phyloP scores from a whole-genome alignment of 37 sponge, comb jelly and placozoan species.

The Tethya wilhelma region DNA sequence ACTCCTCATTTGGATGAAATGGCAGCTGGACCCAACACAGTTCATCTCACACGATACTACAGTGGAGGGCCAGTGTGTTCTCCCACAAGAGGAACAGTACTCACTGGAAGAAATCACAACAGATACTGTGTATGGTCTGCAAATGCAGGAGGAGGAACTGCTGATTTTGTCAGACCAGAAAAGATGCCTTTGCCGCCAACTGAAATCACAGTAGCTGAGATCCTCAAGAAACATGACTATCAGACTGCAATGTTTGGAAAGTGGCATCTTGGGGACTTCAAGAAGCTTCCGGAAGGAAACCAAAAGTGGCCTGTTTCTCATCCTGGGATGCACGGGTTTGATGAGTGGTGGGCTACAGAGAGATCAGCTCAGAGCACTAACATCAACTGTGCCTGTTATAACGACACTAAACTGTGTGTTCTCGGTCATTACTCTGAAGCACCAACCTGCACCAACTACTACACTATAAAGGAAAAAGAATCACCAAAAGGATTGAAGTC shows the following conservation, averaged over 20 bases:
- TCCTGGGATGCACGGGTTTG: conserved; percentile 74
- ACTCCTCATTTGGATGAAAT: conserved; percentile 73
- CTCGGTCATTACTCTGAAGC: conserved; percentile 51
- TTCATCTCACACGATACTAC: conserved; percentile 64
- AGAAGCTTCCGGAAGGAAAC: conserved; percentile 39
- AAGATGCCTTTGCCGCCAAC: conserved; percentile 47
- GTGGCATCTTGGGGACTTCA: conserved; percentile 71
- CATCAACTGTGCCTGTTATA: conserved; percentile 70
- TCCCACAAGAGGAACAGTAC: conserved; percentile 72
- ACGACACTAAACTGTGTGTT: conserved; percentile 20
- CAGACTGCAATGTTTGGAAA: conserved; percentile 67
- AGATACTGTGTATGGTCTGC: conserved; percentile 73
- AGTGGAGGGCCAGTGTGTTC: conserved; percentile 77
- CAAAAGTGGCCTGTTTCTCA: conserved; percentile 72
- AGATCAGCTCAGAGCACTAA: conserved; percentile 59
- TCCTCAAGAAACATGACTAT: conserved; percentile 41
- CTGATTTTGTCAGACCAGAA: conserved; percentile 50
- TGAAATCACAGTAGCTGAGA: conserved; percentile 60
- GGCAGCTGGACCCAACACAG: conserved; percentile 54
- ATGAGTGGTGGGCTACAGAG: conserved; percentile 55
- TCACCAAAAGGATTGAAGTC: conserved; percentile 7
- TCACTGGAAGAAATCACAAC: conserved; percentile 83
- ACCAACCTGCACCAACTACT: conserved; percentile 65
- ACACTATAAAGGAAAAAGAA: conserved; percentile 9
- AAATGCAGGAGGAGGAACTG: conserved; percentile 41